Evolutionary conservation across 2,113 vertebrate genomes (phyloP).

Genomic region (Corythaixoides concolor): DNA sequence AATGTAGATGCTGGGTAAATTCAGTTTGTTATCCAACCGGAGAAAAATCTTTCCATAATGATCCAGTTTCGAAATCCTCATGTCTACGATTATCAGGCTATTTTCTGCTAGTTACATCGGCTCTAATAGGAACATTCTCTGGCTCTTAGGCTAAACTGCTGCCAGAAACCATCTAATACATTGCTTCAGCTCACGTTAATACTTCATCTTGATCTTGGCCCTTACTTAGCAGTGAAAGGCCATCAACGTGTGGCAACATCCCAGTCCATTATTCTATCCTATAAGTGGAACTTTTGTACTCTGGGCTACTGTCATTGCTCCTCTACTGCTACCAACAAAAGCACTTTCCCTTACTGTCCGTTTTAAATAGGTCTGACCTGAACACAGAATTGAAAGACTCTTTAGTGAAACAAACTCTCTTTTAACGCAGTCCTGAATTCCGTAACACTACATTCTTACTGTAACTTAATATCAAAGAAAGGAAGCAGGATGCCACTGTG

Average conservation of each 20-base stretch:
- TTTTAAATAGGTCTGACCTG: neutral
- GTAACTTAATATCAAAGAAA: neutral
- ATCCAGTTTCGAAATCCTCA: neutral
- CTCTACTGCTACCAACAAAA: neutral
- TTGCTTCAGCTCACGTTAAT: neutral
- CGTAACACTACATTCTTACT: neutral
- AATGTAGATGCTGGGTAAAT: neutral
- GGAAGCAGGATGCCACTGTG: neutral
- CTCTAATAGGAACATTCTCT: neutral
- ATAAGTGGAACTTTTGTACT: neutral
- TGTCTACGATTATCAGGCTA: accelerated
- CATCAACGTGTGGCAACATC: neutral
- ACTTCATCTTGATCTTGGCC: neutral
- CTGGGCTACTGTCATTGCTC: neutral
- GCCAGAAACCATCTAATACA: neutral
- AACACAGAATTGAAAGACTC: neutral
- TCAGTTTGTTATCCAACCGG: neutral
- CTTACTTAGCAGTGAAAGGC: neutral
- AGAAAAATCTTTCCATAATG: neutral
- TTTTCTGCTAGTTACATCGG: neutral
- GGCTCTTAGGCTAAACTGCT: neutral
- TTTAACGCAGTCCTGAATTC: neutral
- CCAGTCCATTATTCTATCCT: neutral
- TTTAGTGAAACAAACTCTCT: neutral
- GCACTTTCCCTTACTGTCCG: neutral